phyloP scores from a whole-genome alignment of 2,888 invertebrate genomes.

The Drosophila demipolita region DNA sequence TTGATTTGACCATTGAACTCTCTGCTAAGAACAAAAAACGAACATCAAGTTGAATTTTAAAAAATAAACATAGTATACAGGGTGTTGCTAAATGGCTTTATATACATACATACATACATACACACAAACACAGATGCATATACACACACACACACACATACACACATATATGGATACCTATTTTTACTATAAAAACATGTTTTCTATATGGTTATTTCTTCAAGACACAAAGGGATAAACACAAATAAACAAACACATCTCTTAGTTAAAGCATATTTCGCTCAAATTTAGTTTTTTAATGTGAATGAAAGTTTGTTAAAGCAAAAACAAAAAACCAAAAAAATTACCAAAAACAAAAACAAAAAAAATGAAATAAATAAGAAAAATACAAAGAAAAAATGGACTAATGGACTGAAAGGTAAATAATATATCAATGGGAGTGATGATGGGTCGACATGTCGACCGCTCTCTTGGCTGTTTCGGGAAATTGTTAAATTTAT shows the following conservation, averaged over 20 bases:
- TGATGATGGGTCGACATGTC: conserved; percentile 46
- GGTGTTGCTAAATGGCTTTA: conserved; percentile 75
- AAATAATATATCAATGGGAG: conserved; percentile 78
- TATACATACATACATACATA: conserved; percentile 27
- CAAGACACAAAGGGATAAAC: conserved; percentile 29
- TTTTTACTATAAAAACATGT: conserved; percentile 33
- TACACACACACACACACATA: conserved; percentile 11
- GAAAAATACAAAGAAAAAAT: conserved; percentile 32
- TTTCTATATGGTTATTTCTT: conserved; percentile 58
- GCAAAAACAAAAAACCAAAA: conserved; percentile 25
- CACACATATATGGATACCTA: conserved; percentile 15
- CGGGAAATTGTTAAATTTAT: conserved; percentile 76
- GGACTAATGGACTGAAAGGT: conserved; percentile 73
- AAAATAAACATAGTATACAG: conserved; percentile 65
- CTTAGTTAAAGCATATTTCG: conserved; percentile 72
- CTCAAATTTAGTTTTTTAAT: conserved; percentile 74
- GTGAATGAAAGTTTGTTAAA: conserved; percentile 60
- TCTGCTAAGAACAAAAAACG: conserved; percentile 42
- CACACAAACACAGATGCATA: conserved; percentile 1
- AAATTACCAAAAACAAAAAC: conserved; percentile 22
- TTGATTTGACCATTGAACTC: conserved; percentile 45
- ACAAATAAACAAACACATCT: conserved; percentile 18
- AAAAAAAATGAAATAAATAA: conserved; percentile 22
- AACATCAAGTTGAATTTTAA: conserved; percentile 46
- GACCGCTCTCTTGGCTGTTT: conserved; percentile 72